Conservation (phyloP, 2,797 vertebrate genomes). For the Brachyalestes nurse region DNA sequence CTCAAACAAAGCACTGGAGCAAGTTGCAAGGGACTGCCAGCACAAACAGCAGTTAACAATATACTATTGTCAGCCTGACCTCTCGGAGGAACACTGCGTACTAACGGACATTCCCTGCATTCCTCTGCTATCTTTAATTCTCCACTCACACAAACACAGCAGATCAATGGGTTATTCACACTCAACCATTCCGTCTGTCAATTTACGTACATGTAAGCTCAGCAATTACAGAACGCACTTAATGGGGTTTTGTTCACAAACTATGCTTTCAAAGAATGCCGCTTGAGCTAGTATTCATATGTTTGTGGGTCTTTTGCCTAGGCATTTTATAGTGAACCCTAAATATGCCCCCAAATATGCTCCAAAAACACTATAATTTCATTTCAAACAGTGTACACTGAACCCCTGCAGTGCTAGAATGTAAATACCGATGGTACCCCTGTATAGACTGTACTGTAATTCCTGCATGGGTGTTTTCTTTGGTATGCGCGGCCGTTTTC, state of each 20-base stretch:
- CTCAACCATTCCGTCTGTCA: not conserved
- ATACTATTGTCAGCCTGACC: constrained; percentile 53
- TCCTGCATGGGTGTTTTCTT: too few relatives aligned
- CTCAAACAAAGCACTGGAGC: constrained; percentile 24
- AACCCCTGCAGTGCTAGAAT: too few relatives aligned
- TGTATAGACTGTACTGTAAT: too few relatives aligned
- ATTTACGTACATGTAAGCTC: not conserved
- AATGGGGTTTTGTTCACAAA: not conserved
- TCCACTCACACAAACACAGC: constrained; percentile 26
- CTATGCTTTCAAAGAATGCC: not conserved
- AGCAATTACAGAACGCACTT: not conserved
- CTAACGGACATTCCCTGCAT: constrained; percentile 65
- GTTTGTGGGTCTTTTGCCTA: not conserved
- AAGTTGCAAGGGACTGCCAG: constrained; percentile 52
- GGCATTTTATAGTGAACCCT: too few relatives aligned
- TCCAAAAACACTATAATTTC: too few relatives aligned
- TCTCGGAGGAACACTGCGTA: constrained; percentile 30
- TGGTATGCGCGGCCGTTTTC: too few relatives aligned
- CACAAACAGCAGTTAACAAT: constrained; percentile 71
- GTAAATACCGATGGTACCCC: too few relatives aligned
- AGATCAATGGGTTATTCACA: constrained; percentile 14
- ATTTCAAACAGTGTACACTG: too few relatives aligned
- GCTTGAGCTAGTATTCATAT: not conserved
- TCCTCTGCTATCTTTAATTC: constrained; percentile 60
- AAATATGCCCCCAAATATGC: too few relatives aligned